A percentile compares a stretch with the other conserved stretches of the same genome.
Evolutionary conservation across 2,888 invertebrate genomes (phyloP).

Genomic region (Proisotoma minuta): DNA sequence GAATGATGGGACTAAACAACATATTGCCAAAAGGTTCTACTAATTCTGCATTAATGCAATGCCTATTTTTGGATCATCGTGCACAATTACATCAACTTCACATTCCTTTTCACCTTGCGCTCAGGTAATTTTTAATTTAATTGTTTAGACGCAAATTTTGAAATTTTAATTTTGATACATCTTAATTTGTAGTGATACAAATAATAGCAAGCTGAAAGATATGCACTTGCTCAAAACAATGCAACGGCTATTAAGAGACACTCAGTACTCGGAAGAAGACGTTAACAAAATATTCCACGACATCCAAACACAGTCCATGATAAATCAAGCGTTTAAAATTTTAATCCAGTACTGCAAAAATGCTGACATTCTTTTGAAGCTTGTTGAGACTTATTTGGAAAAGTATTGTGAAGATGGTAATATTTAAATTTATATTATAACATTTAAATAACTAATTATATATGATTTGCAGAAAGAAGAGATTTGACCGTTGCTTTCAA

Average conservation of each 20-base stretch:
- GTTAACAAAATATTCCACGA: conserved; percentile 46
- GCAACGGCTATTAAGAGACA: conserved; percentile 47
- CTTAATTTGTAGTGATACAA: conserved; percentile 63
- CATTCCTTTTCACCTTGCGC: conserved; percentile 85
- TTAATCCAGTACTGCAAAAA: conserved; percentile 39
- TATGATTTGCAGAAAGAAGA: conserved; percentile 8
- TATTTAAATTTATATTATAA: not conserved
- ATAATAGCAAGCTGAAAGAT: conserved; percentile 80
- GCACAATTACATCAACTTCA: conserved; percentile 74
- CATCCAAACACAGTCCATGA: conserved; percentile 48
- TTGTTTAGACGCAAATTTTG: not conserved
- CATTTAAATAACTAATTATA: not conserved
- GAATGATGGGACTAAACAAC: conserved; percentile 68
- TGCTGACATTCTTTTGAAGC: conserved; percentile 17
- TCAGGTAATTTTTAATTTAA: conserved; percentile 54
- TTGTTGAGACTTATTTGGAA: conserved; percentile 34
- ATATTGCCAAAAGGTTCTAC: conserved; percentile 56
- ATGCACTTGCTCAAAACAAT: conserved; percentile 74
- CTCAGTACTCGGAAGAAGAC: conserved; percentile 17
- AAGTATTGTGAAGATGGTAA: conserved; percentile 41
- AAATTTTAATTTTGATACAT: not conserved
- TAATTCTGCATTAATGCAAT: conserved; percentile 63
- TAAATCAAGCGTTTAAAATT: conserved; percentile 48
- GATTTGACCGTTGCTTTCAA: conserved; percentile 38
- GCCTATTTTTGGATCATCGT: conserved; percentile 76